These are phyloP conservation scores for Distichodus sexfasciatus DNA, from an alignment of 2,797 vertebrate species.

Conservation along the genomic window DNA sequence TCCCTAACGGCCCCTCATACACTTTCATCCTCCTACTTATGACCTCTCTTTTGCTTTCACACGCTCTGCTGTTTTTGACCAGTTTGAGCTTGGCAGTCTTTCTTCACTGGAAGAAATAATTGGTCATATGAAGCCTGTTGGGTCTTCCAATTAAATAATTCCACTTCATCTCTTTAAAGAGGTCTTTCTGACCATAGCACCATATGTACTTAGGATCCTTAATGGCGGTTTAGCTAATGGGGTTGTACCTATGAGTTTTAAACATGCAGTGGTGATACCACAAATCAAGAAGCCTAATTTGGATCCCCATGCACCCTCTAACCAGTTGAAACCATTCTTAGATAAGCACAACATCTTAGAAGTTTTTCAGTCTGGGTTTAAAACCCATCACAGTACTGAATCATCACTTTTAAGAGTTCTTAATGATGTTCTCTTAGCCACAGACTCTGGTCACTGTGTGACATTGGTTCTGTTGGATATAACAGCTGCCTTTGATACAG, in stretches of 20 bases:
- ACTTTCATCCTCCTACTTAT: background rate
- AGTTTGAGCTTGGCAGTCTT: constrained; percentile 17
- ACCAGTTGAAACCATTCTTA: background rate
- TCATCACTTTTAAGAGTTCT: background rate
- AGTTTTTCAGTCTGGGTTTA: too few relatives aligned
- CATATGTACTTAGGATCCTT: background rate
- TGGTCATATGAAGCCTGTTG: constrained; percentile 5
- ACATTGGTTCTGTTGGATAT: background rate
- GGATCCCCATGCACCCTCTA: background rate
- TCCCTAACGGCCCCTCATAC: too few relatives aligned
- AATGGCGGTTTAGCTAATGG: background rate
- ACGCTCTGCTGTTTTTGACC: constrained; percentile 7
- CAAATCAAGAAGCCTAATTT: background rate
- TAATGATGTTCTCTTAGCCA: background rate
- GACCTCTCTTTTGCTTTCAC: constrained; percentile 4
- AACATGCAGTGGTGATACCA: background rate
- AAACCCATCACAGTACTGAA: background rate
- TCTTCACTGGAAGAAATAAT: background rate
- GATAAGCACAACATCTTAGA: background rate
- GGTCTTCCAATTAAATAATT: background rate
- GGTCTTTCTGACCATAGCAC: background rate
- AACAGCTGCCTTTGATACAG: background rate
- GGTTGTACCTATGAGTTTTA: background rate
- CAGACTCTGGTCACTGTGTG: background rate
- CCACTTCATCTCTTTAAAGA: background rate